Conservation (phyloP, 2,888 invertebrate species). For the Eupithecia pulchellata region DNA sequence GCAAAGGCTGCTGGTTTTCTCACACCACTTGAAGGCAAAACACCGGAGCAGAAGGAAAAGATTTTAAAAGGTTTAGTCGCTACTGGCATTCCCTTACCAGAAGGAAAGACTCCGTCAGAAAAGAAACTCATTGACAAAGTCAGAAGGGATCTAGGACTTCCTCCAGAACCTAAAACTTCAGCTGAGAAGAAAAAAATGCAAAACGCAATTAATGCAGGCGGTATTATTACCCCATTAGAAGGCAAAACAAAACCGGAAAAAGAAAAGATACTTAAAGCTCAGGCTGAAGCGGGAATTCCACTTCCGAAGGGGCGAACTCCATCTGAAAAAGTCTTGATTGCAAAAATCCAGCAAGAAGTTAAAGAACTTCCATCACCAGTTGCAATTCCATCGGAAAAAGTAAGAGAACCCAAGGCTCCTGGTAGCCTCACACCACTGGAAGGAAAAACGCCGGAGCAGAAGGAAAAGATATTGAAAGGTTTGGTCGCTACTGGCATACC, state of each 20-base stretch:
- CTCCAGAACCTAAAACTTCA: conserved; percentile 46
- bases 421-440: conserved; percentile 51
- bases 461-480: conserved; percentile 50
- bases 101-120: conserved; percentile 50
- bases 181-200: conserved; percentile 32
- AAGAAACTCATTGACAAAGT: conserved; percentile 48
- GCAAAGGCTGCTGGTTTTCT: conserved; percentile 45
- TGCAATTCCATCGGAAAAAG: conserved; percentile 42
- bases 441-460: conserved; percentile 49
- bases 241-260: conserved; percentile 45
- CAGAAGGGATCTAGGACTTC: conserved; percentile 49
- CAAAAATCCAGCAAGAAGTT: conserved; percentile 35
- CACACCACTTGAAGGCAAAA: conserved; percentile 47
- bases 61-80: conserved; percentile 44
- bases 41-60: conserved; percentile 48
- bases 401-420: conserved; percentile 48
- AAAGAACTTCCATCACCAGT: background rate
- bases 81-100: conserved; percentile 50
- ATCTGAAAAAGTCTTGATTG: conserved; percentile 41
- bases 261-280: conserved; percentile 44
- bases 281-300: conserved; percentile 45
- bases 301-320: no score
- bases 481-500: conserved; percentile 48
- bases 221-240: background rate
- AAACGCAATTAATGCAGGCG: conserved; percentile 30